phyloP scores from a whole-genome alignment of 2,113 vertebrate species.

The Spea bombifrons region DNA sequence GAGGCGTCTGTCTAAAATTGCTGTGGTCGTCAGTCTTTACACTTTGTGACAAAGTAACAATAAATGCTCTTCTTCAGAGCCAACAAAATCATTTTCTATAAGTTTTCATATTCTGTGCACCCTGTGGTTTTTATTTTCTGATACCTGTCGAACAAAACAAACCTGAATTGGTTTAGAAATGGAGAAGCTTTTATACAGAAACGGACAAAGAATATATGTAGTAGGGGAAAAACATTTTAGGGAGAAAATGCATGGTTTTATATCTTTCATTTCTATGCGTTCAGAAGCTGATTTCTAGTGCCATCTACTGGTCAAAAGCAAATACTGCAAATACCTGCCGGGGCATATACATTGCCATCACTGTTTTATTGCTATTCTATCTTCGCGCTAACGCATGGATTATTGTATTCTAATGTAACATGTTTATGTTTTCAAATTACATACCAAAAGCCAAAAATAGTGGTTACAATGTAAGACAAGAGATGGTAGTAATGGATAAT shows the following conservation, averaged over 20 bases:
- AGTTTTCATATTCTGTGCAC: background rate
- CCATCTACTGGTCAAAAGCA: conserved; percentile 56
- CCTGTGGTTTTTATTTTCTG: background rate
- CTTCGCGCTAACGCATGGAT: no score
- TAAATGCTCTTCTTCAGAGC: background rate
- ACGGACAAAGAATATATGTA: background rate
- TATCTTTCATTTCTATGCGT: background rate
- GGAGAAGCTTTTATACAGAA: background rate
- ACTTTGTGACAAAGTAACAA: background rate
- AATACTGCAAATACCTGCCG: background rate
- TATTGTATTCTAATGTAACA: no score
- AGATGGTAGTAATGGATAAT: no score
- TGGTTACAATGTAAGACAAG: no score
- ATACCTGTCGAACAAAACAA: background rate
- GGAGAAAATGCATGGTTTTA: background rate
- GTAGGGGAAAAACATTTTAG: background rate
- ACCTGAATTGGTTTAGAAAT: background rate
- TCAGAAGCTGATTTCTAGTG: conserved; percentile 25
- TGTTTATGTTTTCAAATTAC: no score
- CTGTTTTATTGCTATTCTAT: no score
- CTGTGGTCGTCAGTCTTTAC: accelerated
- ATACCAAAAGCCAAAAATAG: no score
- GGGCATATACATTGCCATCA: no score
- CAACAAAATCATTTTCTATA: background rate
- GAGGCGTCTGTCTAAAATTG: background rate